Percentiles rank a stretch among this genome's conserved stretches.
Evolutionary conservation across 2,888 invertebrate species (phyloP).

Genomic region (Drosophila testacea): DNA sequence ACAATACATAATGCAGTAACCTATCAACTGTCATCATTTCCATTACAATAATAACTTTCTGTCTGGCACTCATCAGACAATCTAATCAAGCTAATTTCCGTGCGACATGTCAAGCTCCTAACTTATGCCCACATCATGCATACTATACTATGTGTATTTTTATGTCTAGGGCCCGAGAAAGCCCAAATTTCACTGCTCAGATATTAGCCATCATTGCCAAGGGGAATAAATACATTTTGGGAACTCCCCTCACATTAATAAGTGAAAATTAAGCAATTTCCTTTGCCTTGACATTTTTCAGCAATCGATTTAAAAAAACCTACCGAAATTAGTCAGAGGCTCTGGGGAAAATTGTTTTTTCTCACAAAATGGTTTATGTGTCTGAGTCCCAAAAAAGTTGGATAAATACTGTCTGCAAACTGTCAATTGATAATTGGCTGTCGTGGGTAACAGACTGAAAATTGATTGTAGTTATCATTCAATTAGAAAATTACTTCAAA

Average conservation of each 20-base stretch:
- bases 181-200: constrained; percentile 7
- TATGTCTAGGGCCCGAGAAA: constrained; percentile 14
- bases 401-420: constrained; percentile 30
- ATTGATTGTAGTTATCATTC: not conserved
- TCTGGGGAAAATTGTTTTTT: not conserved
- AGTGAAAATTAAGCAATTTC: constrained; percentile 45
- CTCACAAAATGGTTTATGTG: constrained; percentile 5
- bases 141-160: not conserved
- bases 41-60: constrained; percentile 11
- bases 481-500: not conserved
- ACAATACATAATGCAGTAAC: constrained; percentile 4
- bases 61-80: constrained; percentile 43
- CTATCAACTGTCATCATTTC: constrained; percentile 7
- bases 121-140: not conserved
- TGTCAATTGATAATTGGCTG: constrained; percentile 49
- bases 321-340: not conserved
- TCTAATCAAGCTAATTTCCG: constrained; percentile 55
- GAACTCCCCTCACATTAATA: not conserved
- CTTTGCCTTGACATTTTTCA: constrained; percentile 22
- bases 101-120: constrained; percentile 18
- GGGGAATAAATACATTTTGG: constrained; percentile 1
- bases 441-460: constrained; percentile 2
- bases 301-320: constrained; percentile 24
- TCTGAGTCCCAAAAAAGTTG: not conserved
- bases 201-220: constrained; percentile 14